Evolutionary conservation across 2,888 invertebrate species (phyloP), one percentile per base, ranked within the genome.

Genomic region (Eucera pruinosa): DNA sequence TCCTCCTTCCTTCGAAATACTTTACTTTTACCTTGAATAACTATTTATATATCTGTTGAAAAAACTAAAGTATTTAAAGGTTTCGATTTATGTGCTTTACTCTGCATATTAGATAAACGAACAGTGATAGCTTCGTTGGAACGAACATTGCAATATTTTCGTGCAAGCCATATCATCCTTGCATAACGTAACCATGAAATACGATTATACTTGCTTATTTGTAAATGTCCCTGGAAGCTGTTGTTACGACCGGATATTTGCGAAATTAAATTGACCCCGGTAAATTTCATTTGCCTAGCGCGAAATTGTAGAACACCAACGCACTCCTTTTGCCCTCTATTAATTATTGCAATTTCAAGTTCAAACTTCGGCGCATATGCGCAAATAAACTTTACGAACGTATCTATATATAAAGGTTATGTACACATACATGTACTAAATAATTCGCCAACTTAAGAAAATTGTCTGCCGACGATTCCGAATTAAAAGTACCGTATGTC

Each of bases 401-500:
- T 30, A 3, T 6, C 9, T 3, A n/a, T 9, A 23, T 39, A 13
- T 27, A 57, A 39, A n/a, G n/a, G 23, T 57, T 25, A n/a, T 3
- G 20, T 20, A 15, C 20, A 15, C 6, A 11, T 20, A n/a, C 20
- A 4, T 23, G 20, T 47, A 15, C 15, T 11, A 25, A 60, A 47
- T 60, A 45, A 33, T 30, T 45, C 23, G 18, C 15, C 30, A n/a
- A 15, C 11, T 15, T 15, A 30, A 47, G n/a, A n/a, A 33, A 47
- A 61, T 33, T 30, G 20, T 23, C 20, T 11, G 9, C 60, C 9
- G 60, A 33, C 60, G 33, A 23, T 61, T 33, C 2, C 4, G 11
- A 47, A 61, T 45, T 61, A 61, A 61, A 61, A 47, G 60, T 61
- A 61, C 60, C 45, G 60, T 47, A 61, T 47, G 15, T 61, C 20